phyloP scores from a whole-genome alignment of 2,888 invertebrate species.

The Pyrgus malvae region DNA sequence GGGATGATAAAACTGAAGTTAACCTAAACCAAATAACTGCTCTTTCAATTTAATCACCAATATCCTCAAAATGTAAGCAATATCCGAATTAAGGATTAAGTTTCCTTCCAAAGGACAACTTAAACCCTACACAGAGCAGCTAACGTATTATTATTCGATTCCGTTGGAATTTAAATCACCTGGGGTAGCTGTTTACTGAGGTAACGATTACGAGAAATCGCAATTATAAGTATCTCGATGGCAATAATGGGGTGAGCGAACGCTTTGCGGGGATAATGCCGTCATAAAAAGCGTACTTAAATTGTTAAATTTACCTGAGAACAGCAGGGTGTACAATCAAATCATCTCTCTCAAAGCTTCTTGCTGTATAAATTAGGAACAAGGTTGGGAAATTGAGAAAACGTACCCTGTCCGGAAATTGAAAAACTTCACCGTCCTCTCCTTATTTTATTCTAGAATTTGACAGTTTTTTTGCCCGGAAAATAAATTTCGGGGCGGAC shows the following conservation, averaged over 20 bases:
- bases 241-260: slow-evolving; percentile 53
- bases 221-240: slow-evolving; percentile 56
- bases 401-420: slow-evolving; percentile 74
- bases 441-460: slow-evolving; percentile 66
- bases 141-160: slow-evolving; percentile 15
- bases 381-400: slow-evolving; percentile 68
- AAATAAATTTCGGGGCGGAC: slow-evolving; percentile 46
- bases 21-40: too few relatives aligned
- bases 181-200: slow-evolving; percentile 42
- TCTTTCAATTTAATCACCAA: too few relatives aligned
- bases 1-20: too few relatives aligned
- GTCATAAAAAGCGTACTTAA: slow-evolving; percentile 67
- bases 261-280: slow-evolving; percentile 61
- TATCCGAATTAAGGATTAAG: not conserved
- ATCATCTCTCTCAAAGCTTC: slow-evolving; percentile 66
- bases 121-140: slow-evolving; percentile 5
- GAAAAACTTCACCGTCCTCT: slow-evolving; percentile 69
- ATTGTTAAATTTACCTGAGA: slow-evolving; percentile 71
- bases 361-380: slow-evolving; percentile 70
- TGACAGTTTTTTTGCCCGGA: slow-evolving; percentile 54
- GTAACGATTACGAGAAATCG: slow-evolving; percentile 50
- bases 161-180: slow-evolving; percentile 22
- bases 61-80: not conserved
- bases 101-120: slow-evolving; percentile 2
- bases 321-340: slow-evolving; percentile 71